Evolutionary conservation across 2,797 vertebrate species (phyloP).

Genomic region (Spinibarbus caldwelli): DNA sequence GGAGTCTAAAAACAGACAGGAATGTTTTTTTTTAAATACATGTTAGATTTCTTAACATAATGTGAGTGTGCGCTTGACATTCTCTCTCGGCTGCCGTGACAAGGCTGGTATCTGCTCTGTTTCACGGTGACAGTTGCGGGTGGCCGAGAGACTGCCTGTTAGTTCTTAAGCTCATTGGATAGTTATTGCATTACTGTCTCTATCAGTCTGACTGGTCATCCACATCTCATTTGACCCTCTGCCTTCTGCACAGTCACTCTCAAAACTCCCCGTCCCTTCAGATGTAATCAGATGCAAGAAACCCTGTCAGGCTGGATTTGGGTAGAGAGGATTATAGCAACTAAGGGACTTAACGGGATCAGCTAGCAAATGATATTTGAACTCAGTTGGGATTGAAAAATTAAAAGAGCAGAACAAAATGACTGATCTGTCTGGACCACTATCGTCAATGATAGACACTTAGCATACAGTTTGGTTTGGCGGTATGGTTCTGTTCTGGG

Average conservation of each 20-base stretch:
- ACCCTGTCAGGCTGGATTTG: slow-evolving; percentile 55
- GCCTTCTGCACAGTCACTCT: slow-evolving; percentile 43
- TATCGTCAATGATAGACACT: too few species aligned
- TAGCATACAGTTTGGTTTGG: too few species aligned
- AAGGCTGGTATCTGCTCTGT: slow-evolving; percentile 36
- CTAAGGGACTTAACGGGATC: slow-evolving; percentile 18
- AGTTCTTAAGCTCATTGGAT: slow-evolving; percentile 29
- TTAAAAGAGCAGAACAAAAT: slow-evolving; percentile 3
- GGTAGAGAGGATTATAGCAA: slow-evolving; percentile 51
- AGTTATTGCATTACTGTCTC: slow-evolving; percentile 58
- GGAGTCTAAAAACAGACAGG: background rate
- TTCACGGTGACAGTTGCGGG: slow-evolving; percentile 35
- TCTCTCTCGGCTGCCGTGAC: slow-evolving; percentile 35
- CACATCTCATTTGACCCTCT: slow-evolving; percentile 47
- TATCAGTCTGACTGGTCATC: too few species aligned
- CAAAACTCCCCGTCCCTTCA: slow-evolving; percentile 37
- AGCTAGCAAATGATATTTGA: slow-evolving; percentile 44
- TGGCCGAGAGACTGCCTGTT: slow-evolving; percentile 45
- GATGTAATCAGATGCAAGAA: slow-evolving; percentile 64
- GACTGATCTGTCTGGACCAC: too few species aligned
- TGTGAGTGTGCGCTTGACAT: slow-evolving; percentile 40
- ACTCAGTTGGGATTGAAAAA: slow-evolving; percentile 8
- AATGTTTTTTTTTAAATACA: slow-evolving; percentile 34
- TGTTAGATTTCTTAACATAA: slow-evolving; percentile 33
- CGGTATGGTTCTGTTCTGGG: too few species aligned